Evolutionary conservation across 1,140 invertebrate species (phyloP), one percentile per base, ranked within the genome.

Genomic region (Zaprionus capensis): DNA sequence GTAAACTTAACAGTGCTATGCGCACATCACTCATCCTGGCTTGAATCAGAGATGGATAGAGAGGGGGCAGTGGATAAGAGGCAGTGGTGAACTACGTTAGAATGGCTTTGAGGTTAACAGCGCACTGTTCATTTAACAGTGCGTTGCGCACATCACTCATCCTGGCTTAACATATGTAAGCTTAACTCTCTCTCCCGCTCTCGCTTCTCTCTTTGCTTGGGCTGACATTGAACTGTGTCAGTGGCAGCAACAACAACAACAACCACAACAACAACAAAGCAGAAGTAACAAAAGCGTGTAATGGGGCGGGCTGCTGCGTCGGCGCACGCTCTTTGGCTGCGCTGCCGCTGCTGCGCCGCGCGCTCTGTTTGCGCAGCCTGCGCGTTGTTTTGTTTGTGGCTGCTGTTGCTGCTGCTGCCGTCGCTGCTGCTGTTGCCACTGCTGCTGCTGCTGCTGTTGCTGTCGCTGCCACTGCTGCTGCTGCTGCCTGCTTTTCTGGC

Each of bases 181-280:
- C 62, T 68, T 53, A 69, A 15, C 67, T 64, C 62, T 66, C 55
- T 44, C 62, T 66, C 55, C 36, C 64, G 31, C 58, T 22, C 26
- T 38, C 20, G 44, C 34, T 28, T 12, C 41, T 58, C 44, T 65
- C 56, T 38, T 20, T 71, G 46, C 9, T 55, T 57, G 36, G 31
- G 56, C 76, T 84, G 81, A 81, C 81, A 84, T 84, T 84, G 81
- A 84, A 85, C 78, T 81, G 82, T 84, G 81, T 84, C 82, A 84
- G 82, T 84, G 81, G 82, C 81, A 78, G 81, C 57, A 61, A 51
- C 38, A 28, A 28, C 46, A 66, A 22, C 41, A 34, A 22, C 38
- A 66, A 22, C 41, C 26, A 22, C 38, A 51, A 28, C 44, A 76
- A 34, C 31, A 34, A 34, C 31, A 34, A 17, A 53, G 17, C 59